Base-by-base conservation (phyloP, 2,797 vertebrate genomes). In the Tympanoctomys barrerae region DNA sequence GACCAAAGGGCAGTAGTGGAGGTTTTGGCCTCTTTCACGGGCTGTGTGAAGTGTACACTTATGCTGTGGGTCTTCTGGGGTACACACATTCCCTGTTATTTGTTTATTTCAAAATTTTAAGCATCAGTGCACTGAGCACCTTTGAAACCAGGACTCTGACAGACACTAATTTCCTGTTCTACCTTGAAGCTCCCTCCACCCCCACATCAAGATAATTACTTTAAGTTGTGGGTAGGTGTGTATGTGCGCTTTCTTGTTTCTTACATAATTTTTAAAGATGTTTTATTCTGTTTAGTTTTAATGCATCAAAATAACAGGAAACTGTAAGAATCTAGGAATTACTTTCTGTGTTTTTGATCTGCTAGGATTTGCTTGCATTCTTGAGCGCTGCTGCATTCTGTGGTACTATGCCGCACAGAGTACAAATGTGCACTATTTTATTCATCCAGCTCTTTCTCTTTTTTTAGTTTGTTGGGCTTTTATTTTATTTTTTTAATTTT, bases 61-160 rank as follows among this genome's bases (percentile, higher is more conserved):
- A 49, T 1, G 31, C 68, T 31, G 39, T 4, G 0, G 5, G 22
- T 61, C 24, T 24, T 81, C n/a, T 5, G 5, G 39, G 66, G n/a
- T n/a, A 33, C 2, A 0, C 0, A 7, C 1, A 0, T 49, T 36
- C 42, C 3, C 26, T 46, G 0, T 36, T 28, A 33, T 24, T 78
- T 59, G 61, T 81, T 62, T 73, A 18, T 89, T 81, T 66, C 87
- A 19, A 46, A 16, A n/a, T 61, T 19, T 62, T 39, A 11, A 85
- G 59, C 13, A 84, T 42, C 81, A 42, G 0, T 9, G 54, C 84
- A 39, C 77, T 89, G 21, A 61, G 71, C 18, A 81, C 5, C 28
- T 88, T 78, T 57, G 87, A 33, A 81, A 39, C 22, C 52, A 87
- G 61, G 31, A 85, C 18, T 33, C 61, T 24, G 59, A 46, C 5